Conservation (phyloP, 2,888 invertebrate genomes). For the Drosophila rubida region DNA sequence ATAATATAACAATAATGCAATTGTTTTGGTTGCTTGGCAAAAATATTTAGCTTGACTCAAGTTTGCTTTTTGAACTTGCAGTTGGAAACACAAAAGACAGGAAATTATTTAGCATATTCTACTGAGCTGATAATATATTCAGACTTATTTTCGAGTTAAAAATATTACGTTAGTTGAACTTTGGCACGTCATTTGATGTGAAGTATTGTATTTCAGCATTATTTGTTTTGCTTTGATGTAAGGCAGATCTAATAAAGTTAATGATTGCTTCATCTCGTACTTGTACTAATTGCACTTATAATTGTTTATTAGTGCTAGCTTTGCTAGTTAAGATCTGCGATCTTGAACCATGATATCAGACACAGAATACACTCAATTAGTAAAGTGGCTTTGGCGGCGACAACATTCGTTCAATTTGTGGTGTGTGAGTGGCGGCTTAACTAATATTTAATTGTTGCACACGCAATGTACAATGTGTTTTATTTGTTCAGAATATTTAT, state of each 20-base stretch:
- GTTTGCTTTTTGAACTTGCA: neutral
- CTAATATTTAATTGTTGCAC: constrained; percentile 58
- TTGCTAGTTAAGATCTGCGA: constrained; percentile 21
- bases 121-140: neutral
- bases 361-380: constrained; percentile 6
- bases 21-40: neutral
- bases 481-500: constrained; percentile 22
- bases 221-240: neutral
- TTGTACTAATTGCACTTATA: constrained; percentile 13
- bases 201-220: too few species aligned
- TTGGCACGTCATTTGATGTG: too few species aligned
- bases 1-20: too few species aligned
- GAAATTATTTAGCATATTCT: neutral
- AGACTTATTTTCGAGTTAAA: neutral
- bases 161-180: neutral
- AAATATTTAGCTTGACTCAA: constrained; percentile 1
- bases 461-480: constrained; percentile 34
- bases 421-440: neutral
- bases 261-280: neutral
- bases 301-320: constrained; percentile 26
- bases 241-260: neutral
- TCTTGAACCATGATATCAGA: constrained; percentile 14
- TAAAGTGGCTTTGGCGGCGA: constrained; percentile 35
- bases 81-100: neutral
- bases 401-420: constrained; percentile 36